These are phyloP conservation scores for Pseudomugil gertrudae DNA, from an alignment of 2,797 vertebrate genomes.

Conservation along the genomic window DNA sequence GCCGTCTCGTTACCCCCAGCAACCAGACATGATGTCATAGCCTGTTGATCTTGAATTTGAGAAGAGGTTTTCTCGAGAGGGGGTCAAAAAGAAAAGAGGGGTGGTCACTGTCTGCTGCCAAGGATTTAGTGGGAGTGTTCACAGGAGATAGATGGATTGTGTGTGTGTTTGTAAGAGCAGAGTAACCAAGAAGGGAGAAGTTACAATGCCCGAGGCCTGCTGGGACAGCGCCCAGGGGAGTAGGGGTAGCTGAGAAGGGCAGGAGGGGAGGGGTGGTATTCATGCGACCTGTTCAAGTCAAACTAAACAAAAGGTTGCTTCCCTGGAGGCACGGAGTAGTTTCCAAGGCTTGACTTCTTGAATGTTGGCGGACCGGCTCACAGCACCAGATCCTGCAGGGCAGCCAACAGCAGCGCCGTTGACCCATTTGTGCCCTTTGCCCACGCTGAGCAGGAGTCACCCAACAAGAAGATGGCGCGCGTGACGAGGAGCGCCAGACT, in stretches of 20 bases:
- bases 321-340: slow-evolving; percentile 70
- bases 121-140: slow-evolving; percentile 80
- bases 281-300: slow-evolving; percentile 81
- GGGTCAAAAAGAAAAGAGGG: slow-evolving; percentile 81
- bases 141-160: slow-evolving; percentile 66
- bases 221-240: slow-evolving; percentile 74
- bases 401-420: slow-evolving; percentile 59
- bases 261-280: slow-evolving; percentile 57
- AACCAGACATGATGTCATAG: slow-evolving; percentile 97
- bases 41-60: slow-evolving; percentile 91
- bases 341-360: slow-evolving; percentile 82
- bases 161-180: slow-evolving; percentile 55
- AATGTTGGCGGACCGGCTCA: slow-evolving; percentile 71
- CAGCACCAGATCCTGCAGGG: slow-evolving; percentile 57
- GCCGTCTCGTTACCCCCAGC: slow-evolving; percentile 90
- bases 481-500: slow-evolving; percentile 51
- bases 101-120: slow-evolving; percentile 84
- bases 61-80: slow-evolving; percentile 69
- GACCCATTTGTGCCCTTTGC: slow-evolving; percentile 66
- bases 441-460: slow-evolving; percentile 61
- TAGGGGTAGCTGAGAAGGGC: slow-evolving; percentile 61
- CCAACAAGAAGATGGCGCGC: slow-evolving; percentile 53
- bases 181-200: slow-evolving; percentile 73
- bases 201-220: slow-evolving; percentile 74
- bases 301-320: slow-evolving; percentile 79